phyloP scores from a whole-genome alignment of 2,113 vertebrate genomes.

The Cyprinus carpio region DNA sequence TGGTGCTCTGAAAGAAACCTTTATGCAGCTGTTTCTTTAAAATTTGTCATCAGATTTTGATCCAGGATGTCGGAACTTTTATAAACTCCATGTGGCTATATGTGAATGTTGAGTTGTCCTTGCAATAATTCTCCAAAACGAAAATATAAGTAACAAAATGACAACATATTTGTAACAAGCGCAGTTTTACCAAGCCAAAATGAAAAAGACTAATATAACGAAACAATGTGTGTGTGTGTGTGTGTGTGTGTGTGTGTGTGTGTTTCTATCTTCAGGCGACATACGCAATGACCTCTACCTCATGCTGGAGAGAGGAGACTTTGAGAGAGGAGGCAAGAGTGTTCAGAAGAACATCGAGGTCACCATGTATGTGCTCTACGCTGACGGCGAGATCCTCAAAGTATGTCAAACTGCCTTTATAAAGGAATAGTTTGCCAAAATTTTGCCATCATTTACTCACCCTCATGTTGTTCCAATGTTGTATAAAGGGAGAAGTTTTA shows the following conservation, averaged over 20 bases:
- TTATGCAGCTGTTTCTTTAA: background rate
- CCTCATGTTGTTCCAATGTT: background rate
- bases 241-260: background rate
- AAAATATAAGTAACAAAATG: background rate
- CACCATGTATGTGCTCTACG: constrained; percentile 90
- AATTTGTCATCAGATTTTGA: background rate
- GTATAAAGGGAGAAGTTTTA: background rate
- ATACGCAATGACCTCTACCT: constrained; percentile 95
- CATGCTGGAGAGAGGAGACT: constrained; percentile 92
- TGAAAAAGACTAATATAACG: background rate
- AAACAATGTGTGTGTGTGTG: background rate
- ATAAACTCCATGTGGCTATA: background rate
- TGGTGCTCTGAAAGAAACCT: background rate
- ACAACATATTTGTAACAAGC: background rate
- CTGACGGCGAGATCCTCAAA: constrained; percentile 93
- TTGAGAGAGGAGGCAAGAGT: constrained; percentile 96
- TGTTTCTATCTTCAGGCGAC: constrained; percentile 78
- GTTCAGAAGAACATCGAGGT: constrained; percentile 99
- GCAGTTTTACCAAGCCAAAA: background rate
- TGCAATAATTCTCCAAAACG: background rate
- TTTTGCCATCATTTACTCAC: background rate
- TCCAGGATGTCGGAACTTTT: background rate
- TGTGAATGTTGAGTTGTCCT: background rate
- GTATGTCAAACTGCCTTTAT: constrained; percentile 65
- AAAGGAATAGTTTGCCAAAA: background rate